phyloP scores from a whole-genome alignment of 2,888 invertebrate genomes.

The Hydropsyche betteni region DNA sequence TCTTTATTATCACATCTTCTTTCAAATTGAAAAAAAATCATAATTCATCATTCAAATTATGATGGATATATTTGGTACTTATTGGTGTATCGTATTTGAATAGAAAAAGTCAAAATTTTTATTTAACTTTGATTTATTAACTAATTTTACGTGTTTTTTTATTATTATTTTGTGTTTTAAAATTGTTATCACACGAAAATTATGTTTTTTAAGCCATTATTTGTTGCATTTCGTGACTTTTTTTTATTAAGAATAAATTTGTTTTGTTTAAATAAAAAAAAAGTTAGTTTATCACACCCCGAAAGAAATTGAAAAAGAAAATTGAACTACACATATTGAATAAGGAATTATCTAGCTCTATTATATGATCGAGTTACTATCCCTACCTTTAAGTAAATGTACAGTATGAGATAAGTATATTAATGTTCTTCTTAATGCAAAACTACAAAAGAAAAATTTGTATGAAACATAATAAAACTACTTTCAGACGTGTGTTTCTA shows the following conservation, averaged over 20 bases:
- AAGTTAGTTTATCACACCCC: not conserved
- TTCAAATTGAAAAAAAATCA: slow-evolving; percentile 6
- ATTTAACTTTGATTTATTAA: slow-evolving; percentile 7
- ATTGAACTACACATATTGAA: not conserved
- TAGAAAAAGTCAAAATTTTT: slow-evolving; percentile 32
- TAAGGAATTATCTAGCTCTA: slow-evolving; percentile 45
- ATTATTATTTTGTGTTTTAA: not conserved
- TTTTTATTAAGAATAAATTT: not conserved
- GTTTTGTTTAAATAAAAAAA: not conserved
- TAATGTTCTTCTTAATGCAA: slow-evolving; percentile 52
- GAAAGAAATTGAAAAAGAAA: not conserved
- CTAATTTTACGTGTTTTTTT: not conserved
- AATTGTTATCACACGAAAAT: slow-evolving; percentile 14
- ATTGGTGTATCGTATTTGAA: not conserved
- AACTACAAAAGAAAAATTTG: slow-evolving; percentile 51
- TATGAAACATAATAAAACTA: slow-evolving; percentile 52
- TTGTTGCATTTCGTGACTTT: slow-evolving; percentile 25
- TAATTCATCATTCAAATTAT: not conserved
- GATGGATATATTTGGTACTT: slow-evolving; percentile 17
- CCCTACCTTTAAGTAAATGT: slow-evolving; percentile 49
- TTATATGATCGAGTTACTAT: slow-evolving; percentile 51
- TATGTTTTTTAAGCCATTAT: slow-evolving; percentile 17
- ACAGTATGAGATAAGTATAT: slow-evolving; percentile 49
- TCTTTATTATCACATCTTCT: slow-evolving; percentile 16
- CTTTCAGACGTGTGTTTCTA: slow-evolving; percentile 50